Base-by-base conservation (phyloP, 2,888 invertebrate species). In the Podotricha telesiphe region DNA sequence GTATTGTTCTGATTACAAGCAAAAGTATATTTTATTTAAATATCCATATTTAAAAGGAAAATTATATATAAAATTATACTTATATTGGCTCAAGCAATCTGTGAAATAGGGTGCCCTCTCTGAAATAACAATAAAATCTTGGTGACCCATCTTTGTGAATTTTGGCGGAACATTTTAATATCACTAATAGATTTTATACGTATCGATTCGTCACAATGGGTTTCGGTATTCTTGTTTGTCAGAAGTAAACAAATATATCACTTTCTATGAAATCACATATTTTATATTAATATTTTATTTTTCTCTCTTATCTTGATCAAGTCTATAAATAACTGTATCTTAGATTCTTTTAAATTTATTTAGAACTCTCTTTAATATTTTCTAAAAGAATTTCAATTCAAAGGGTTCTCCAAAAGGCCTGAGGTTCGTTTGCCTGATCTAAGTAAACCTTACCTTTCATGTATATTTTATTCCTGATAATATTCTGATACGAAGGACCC, bases 391-490 rank as follows among this genome's bases (percentile, higher is more conserved):
- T 67, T 67, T 73, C 62, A 61, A 68, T 73, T 61, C 56, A 64
- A 71, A 72, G 69, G 69, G 61, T 56, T 67, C 69, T 53, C 62
- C 85, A 86, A 85, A 82, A 83, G 82, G 79, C 80, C 81, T 77
- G 76, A 77, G 81, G 61, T 79, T 83, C 82, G 79, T 78, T 82
- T 83, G 80, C 81, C 82, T 86, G 86, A 86, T 87, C 86, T 85
- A 84, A 88, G 86, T 86, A 86, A 89, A 88, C 87, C 74, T 77
- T 68, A 77, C 82, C 88, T 88, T 91, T 90, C 86, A 89, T 89
- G 86, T 90, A 87, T 88, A 87, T 88, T 89, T 90, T 88, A 88
- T 87, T 88, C 81, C 80, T 81, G 82, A 86, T 87, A 88, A 86
- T 86, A 88, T 88, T 87, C 85, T 85, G 84, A 87, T 87, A 86